Evolutionary conservation across 2,797 vertebrate species (phyloP).

Genomic region (Botia kubotai): DNA sequence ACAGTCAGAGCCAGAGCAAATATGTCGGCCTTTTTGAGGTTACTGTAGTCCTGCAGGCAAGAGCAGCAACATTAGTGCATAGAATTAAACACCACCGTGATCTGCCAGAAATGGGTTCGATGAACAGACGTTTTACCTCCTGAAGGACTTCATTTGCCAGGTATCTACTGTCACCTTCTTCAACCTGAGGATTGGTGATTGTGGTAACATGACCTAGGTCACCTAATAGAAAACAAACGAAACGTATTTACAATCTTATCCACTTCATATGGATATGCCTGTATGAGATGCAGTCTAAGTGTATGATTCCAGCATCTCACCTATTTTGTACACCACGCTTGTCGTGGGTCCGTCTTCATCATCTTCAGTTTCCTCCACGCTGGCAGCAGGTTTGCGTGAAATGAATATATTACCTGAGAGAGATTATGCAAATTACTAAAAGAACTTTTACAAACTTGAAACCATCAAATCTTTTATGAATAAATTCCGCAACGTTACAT

Average conservation of each 20-base stretch:
- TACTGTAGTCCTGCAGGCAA: constrained; percentile 74
- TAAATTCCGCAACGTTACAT: neutral
- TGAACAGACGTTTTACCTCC: constrained; percentile 81
- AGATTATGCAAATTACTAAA: neutral
- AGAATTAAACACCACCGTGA: neutral
- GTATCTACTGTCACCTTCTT: constrained; percentile 96
- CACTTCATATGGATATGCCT: neutral
- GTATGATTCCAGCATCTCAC: constrained; percentile 67
- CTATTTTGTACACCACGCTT: constrained; percentile 94
- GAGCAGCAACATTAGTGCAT: neutral
- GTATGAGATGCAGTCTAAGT: neutral
- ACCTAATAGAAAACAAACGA: constrained; percentile 73
- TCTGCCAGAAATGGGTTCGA: too few relatives aligned
- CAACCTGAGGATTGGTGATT: constrained; percentile 93
- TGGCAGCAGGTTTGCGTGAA: constrained; percentile 84
- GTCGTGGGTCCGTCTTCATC: constrained; percentile 87
- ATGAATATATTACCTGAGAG: constrained; percentile 95
- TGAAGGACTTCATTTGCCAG: constrained; percentile 97
- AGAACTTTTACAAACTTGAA: neutral
- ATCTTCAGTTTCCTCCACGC: constrained; percentile 90
- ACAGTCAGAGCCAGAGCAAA: constrained; percentile 82
- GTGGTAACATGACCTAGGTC: constrained; percentile 97
- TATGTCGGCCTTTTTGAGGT: constrained; percentile 80
- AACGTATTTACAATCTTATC: neutral
- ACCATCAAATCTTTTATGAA: too few relatives aligned